A percentile compares a stretch with the other conserved stretches of the same genome.
Conservation (phyloP, 1,140 invertebrate genomes). For the Globodera ellingtonae region DNA sequence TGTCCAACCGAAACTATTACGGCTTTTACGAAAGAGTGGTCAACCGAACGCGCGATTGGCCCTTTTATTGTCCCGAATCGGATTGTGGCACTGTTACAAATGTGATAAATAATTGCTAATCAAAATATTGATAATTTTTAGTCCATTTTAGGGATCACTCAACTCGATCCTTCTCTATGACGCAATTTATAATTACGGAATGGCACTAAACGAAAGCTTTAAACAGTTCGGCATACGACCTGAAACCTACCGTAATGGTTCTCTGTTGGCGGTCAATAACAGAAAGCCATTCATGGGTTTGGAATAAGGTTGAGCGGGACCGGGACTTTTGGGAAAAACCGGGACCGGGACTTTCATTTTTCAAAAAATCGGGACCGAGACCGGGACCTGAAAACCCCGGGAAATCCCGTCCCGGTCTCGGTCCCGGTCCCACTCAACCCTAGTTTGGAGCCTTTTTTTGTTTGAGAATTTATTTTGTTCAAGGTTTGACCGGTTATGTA, state of each 20-base stretch:
- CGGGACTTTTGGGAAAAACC: too few relatives aligned
- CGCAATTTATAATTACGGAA: slow-evolving; percentile 39
- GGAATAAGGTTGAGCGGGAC: too few relatives aligned
- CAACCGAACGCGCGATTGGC: slow-evolving; percentile 38
- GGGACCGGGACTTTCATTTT: too few relatives aligned
- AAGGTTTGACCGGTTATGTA: slow-evolving; percentile 27
- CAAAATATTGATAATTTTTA: slow-evolving; percentile 5
- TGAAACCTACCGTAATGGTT: slow-evolving; percentile 42
- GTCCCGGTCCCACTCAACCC: too few relatives aligned
- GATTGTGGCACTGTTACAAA: slow-evolving; percentile 13
- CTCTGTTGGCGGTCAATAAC: slow-evolving; percentile 33
- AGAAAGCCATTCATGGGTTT: slow-evolving; percentile 33
- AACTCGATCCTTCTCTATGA: slow-evolving; percentile 49
- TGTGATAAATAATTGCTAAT: slow-evolving; percentile 14
- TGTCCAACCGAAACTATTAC: slow-evolving; percentile 10
- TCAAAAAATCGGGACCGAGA: too few relatives aligned
- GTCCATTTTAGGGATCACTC: slow-evolving; percentile 31
- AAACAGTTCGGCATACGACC: slow-evolving; percentile 36
- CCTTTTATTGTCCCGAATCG: slow-evolving; percentile 47
- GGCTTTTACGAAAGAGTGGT: slow-evolving; percentile 33
- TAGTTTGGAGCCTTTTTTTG: slow-evolving; percentile 12
- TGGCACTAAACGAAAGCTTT: slow-evolving; percentile 37
- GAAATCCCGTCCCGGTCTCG: too few relatives aligned
- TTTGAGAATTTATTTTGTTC: background rate
- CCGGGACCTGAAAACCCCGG: too few relatives aligned